A percentile compares a stretch with the other conserved stretches of the same genome.
phyloP scores from a whole-genome alignment of 2,888 invertebrate species.

The Cryptops parisi region DNA sequence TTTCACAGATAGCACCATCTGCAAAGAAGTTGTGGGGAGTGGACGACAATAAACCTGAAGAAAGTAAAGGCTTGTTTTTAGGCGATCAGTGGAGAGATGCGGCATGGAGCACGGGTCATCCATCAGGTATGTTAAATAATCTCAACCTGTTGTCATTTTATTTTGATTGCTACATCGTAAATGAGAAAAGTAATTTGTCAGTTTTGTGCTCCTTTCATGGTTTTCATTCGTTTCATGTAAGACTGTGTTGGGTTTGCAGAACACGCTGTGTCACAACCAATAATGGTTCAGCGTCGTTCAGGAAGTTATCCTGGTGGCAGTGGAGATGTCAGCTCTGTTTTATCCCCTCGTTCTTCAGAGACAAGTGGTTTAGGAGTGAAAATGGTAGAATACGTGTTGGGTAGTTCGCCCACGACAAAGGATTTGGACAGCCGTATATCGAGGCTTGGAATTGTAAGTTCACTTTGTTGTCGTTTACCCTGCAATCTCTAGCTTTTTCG shows the following conservation, averaged over 20 bases:
- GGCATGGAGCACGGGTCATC: conserved; percentile 61
- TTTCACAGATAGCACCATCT: conserved; percentile 67
- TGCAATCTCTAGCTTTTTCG: too few species aligned
- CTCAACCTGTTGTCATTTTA: too few species aligned
- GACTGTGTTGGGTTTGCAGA: conserved; percentile 35
- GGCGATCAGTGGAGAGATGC: conserved; percentile 82
- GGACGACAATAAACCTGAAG: conserved; percentile 46
- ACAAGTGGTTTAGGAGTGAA: conserved; percentile 84
- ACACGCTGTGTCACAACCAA: conserved; percentile 53
- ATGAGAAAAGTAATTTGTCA: too few species aligned
- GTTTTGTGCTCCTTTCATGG: too few species aligned
- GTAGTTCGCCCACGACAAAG: conserved; percentile 72
- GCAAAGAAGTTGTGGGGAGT: conserved; percentile 82
- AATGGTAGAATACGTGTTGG: conserved; percentile 97
- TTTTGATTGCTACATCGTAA: too few species aligned
- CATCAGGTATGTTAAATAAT: too few species aligned
- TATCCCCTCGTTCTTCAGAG: conserved; percentile 65
- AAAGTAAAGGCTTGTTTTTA: conserved; percentile 50
- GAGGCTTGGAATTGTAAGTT: conserved; percentile 41
- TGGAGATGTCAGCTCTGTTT: conserved; percentile 33
- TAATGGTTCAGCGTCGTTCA: conserved; percentile 44
- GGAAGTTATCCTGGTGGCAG: conserved; percentile 27
- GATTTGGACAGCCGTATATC: conserved; percentile 53
- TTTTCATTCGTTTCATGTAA: too few species aligned
- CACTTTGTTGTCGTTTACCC: neutral